A percentile compares a stretch with the other conserved stretches of the same genome.
Evolutionary conservation across 1,140 invertebrate species (phyloP).

Genomic region (Solen grandis): DNA sequence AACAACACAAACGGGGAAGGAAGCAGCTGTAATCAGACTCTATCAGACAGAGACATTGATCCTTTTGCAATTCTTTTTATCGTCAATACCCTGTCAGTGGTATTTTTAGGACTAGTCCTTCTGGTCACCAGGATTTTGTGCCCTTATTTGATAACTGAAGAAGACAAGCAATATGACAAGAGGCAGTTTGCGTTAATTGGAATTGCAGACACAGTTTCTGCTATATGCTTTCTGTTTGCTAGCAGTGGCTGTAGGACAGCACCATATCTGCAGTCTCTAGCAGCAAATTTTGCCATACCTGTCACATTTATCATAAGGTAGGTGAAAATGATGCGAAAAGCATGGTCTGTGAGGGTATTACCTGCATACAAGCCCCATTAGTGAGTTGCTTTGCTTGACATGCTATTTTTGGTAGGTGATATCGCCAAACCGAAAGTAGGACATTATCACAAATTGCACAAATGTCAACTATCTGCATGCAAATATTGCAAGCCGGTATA

Average conservation of each 20-base stretch:
- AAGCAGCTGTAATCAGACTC: constrained; percentile 10
- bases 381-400: too few species aligned
- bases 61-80: constrained; percentile 58
- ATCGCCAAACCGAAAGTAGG: too few species aligned
- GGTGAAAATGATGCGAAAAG: too few species aligned
- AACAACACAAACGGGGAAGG: constrained; percentile 2
- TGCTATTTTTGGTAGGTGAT: too few species aligned
- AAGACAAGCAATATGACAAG: constrained; percentile 43
- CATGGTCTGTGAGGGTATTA: too few species aligned
- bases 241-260: constrained; percentile 62
- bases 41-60: constrained; percentile 48
- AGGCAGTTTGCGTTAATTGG: constrained; percentile 57
- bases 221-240: constrained; percentile 61
- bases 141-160: constrained; percentile 16
- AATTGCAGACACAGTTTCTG: constrained; percentile 54
- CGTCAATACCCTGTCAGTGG: constrained; percentile 39
- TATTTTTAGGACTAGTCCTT: constrained; percentile 40
- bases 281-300: constrained; percentile 61
- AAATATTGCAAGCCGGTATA: too few species aligned
- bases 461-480: too few species aligned
- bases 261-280: constrained; percentile 63
- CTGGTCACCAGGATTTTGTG: constrained; percentile 37
- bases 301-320: constrained; percentile 65
- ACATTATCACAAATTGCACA: too few species aligned
- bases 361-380: too few species aligned